Percentiles rank a stretch among this genome's conserved stretches.
Evolutionary conservation across 2,888 invertebrate genomes (phyloP).

Genomic region (Nipponacmea schrenckii): DNA sequence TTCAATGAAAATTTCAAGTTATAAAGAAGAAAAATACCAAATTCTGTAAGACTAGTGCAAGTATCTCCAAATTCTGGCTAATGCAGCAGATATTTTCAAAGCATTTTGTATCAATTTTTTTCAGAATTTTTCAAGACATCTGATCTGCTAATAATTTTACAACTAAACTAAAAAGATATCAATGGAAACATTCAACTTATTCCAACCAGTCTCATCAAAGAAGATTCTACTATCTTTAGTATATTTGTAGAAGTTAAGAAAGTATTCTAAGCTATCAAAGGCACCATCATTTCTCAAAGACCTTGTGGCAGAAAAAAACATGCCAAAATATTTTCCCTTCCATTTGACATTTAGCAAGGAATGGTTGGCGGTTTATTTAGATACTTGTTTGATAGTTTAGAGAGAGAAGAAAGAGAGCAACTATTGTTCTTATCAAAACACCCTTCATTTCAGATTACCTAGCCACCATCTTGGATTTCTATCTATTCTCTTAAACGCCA

Average conservation of each 20-base stretch:
- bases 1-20: too few species aligned
- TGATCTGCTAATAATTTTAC: too few species aligned
- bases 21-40: too few species aligned
- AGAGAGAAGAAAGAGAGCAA: not conserved
- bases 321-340: conserved; percentile 4
- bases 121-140: too few species aligned
- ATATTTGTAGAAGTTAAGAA: not conserved
- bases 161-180: too few species aligned
- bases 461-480: conserved; percentile 2
- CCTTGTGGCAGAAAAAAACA: not conserved
- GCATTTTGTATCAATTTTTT: too few species aligned
- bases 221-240: too few species aligned
- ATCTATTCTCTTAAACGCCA: not conserved
- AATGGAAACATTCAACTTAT: too few species aligned
- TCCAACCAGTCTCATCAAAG: too few species aligned
- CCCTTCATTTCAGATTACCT: not conserved
- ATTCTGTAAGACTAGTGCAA: too few species aligned
- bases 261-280: conserved; percentile 3
- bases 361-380: conserved; percentile 4
- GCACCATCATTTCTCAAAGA: conserved; percentile 6
- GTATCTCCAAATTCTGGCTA: too few species aligned
- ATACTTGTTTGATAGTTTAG: not conserved
- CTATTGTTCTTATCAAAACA: conserved; percentile 6
- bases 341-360: not conserved
- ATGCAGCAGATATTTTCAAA: too few species aligned